Evolutionary conservation across 1,140 invertebrate genomes (phyloP).

Genomic region (Subanguina moxae): DNA sequence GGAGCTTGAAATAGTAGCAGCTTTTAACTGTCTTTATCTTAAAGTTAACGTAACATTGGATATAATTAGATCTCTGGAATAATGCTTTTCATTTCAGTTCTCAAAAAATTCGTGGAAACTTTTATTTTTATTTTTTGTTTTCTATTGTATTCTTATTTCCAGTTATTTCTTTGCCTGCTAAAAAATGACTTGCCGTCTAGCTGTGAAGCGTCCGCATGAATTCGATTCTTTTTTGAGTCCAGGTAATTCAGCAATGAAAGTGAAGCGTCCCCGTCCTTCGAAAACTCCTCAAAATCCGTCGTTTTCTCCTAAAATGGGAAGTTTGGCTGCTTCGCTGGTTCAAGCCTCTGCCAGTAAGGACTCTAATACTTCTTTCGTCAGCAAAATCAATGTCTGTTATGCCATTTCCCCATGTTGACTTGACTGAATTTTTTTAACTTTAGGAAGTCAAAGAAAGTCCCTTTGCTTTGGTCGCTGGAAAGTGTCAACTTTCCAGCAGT

Average conservation of each 20-base stretch:
- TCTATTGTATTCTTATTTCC: too few species aligned
- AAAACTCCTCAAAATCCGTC: constrained; percentile 48
- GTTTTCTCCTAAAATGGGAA: constrained; percentile 52
- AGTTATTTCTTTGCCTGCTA: too few species aligned
- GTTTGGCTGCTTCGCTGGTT: constrained; percentile 46
- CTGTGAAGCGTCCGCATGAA: constrained; percentile 48
- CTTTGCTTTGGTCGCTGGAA: constrained; percentile 27
- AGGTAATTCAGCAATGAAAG: constrained; percentile 39
- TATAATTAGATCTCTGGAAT: too few species aligned
- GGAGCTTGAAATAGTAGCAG: too few species aligned
- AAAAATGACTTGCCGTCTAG: constrained; percentile 53
- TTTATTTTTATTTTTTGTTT: too few species aligned
- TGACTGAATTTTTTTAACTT: constrained; percentile 12
- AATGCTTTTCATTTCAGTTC: too few species aligned
- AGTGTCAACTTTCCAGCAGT: constrained; percentile 37
- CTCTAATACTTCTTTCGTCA: not conserved
- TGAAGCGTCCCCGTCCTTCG: constrained; percentile 43
- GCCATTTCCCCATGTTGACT: not conserved
- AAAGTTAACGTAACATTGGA: too few species aligned
- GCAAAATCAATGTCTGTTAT: constrained; percentile 9
- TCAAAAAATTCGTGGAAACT: too few species aligned
- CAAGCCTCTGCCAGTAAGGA: constrained; percentile 6
- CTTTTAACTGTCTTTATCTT: too few species aligned
- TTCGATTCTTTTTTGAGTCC: constrained; percentile 42
- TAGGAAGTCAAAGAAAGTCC: constrained; percentile 28